phyloP scores from a whole-genome alignment of 2,797 vertebrate species.

The Chiloscyllium punctatum region DNA sequence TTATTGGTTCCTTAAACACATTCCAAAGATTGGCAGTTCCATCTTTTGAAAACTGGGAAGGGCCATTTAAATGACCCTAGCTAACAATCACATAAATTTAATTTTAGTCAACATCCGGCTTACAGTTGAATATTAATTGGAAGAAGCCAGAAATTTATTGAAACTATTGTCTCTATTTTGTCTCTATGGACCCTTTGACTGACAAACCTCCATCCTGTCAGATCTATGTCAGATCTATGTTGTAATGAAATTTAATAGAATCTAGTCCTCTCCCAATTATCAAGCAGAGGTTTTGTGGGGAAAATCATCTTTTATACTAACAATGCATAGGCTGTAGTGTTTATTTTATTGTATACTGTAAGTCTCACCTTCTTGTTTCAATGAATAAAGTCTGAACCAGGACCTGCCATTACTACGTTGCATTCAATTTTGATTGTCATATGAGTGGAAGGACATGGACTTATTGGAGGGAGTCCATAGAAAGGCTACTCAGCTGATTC shows the following conservation, averaged over 20 bases:
- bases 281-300: not conserved
- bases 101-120: not conserved
- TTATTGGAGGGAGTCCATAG: not conserved
- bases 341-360: not conserved
- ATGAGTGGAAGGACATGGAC: not conserved
- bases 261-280: not conserved
- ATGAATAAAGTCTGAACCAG: not conserved
- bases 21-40: not conserved
- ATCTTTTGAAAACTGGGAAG: not conserved
- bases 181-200: not conserved
- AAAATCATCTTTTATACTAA: not conserved
- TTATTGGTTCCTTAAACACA: not conserved
- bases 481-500: not conserved
- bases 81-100: not conserved
- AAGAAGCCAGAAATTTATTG: not conserved
- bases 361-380: not conserved
- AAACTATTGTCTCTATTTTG: not conserved
- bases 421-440: not conserved
- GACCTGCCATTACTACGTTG: not conserved
- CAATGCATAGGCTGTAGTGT: not conserved
- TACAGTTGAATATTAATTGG: not conserved
- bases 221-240: not conserved
- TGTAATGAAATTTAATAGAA: not conserved
- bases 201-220: not conserved
- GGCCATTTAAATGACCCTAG: not conserved